A percentile compares a stretch with the other conserved stretches of the same genome.
phyloP scores from a whole-genome alignment of 2,888 invertebrate genomes.

The Cosmorhoe ocellata region DNA sequence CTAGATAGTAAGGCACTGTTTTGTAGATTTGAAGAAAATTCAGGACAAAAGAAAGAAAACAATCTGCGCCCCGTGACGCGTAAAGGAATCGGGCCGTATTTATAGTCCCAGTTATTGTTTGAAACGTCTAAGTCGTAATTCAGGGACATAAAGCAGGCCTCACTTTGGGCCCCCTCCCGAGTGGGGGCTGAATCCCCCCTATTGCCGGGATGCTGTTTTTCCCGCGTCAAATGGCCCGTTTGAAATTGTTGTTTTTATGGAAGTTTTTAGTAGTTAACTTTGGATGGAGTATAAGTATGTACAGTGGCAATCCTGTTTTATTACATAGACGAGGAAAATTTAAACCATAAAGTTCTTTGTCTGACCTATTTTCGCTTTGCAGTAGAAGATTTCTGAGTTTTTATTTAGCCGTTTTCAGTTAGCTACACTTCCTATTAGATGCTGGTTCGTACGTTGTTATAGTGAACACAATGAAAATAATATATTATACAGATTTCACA shows the following conservation, averaged over 20 bases:
- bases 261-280: constrained; percentile 82
- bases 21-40: constrained; percentile 34
- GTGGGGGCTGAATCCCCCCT: constrained; percentile 11
- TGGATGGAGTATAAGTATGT: constrained; percentile 67
- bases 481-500: not conserved
- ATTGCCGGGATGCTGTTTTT: constrained; percentile 73
- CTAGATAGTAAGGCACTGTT: no score
- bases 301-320: constrained; percentile 66
- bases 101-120: constrained; percentile 81
- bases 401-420: no score
- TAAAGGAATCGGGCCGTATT: constrained; percentile 80
- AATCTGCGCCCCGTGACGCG: constrained; percentile 77
- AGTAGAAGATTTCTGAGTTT: no score
- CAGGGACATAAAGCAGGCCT: constrained; percentile 78
- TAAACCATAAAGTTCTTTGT: constrained; percentile 25
- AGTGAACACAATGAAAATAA: no score
- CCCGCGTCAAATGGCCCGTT: constrained; percentile 80
- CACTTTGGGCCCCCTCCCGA: constrained; percentile 58
- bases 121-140: constrained; percentile 83
- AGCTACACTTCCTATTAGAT: no score
- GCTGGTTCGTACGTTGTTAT: no score
- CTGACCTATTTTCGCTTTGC: constrained; percentile 7
- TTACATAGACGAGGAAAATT: constrained; percentile 34
- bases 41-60: constrained; percentile 57
- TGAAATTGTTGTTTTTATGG: constrained; percentile 83